Evolutionary conservation across 2,797 vertebrate genomes (phyloP), one percentile per base, ranked within the genome.

Genomic region (Hoplostethus mediterraneus): DNA sequence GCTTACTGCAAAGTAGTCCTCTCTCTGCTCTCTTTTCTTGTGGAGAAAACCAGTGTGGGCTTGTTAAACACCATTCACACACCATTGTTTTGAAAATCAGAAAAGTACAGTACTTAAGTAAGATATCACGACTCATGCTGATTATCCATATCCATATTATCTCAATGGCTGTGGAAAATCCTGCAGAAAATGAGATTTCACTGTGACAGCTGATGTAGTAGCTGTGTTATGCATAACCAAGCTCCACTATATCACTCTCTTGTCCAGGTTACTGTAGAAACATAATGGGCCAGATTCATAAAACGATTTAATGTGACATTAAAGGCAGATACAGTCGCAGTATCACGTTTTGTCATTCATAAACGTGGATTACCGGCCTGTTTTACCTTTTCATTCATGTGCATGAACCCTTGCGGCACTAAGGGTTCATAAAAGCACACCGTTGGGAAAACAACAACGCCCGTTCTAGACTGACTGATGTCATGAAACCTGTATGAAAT

Each of bases 51-150:
- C 44, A 45, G 11, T 1, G 16, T 49, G 47, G 5, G 16, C n/a
- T 6, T 49, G 47, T 30, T 48, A n/a, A 49, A 63, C 60, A 49
- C 13, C 45, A 63, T 13, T 6, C 45, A 49, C 8, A 33, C 4
- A 36, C n/a, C 30, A 12, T 1, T 36, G 16, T 33, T 14, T 33
- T 33, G 33, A 49, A 44, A 62, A 31, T 14, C 42, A 10, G 28
- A 62, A 28, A 30, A 48, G 44, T 45, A 48, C 47, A 47, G 30
- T 14, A 5, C 28, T 30, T 31, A 49, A 48, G 25, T 17, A 47
- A 47, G 30, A 62, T 31, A 31, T 49, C 28, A 60, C 16, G 21
- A 45, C 38, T 60, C 57, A 44, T 55, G 42, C 42, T 44, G 33
- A 36, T 36, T 6, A 7, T 6, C 33, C 33, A 5, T 58, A n/a